A percentile compares a stretch with the other conserved stretches of the same genome.
phyloP scores from a whole-genome alignment of 2,113 vertebrate genomes.

The Carassius carassius region DNA sequence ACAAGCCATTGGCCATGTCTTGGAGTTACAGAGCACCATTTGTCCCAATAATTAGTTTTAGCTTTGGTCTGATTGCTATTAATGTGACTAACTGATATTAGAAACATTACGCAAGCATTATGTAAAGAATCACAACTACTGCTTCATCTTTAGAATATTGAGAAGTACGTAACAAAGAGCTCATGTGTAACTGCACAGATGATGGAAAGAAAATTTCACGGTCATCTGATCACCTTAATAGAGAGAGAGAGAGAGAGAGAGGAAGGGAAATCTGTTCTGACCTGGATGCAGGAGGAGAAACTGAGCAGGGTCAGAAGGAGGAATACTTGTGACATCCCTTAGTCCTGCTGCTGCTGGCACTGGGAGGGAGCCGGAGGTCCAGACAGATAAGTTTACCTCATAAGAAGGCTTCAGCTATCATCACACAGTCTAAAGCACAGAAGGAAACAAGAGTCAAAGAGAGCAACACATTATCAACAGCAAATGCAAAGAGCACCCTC shows the following conservation, averaged over 20 bases:
- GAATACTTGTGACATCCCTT: slow-evolving; percentile 72
- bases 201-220: background rate
- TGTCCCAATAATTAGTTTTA: background rate
- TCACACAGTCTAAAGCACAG: slow-evolving; percentile 37
- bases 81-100: background rate
- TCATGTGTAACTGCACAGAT: background rate
- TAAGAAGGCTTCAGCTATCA: slow-evolving; percentile 38
- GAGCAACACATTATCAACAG: slow-evolving; percentile 6
- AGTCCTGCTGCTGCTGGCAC: slow-evolving; percentile 19
- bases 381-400: slow-evolving; percentile 48
- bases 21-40: background rate
- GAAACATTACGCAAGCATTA: background rate
- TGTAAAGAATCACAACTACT: background rate
- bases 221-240: background rate
- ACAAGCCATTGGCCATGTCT: background rate
- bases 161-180: background rate
- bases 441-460: slow-evolving; percentile 17
- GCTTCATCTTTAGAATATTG: background rate
- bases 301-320: slow-evolving; percentile 61
- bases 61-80: background rate
- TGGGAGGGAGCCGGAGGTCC: slow-evolving; percentile 37
- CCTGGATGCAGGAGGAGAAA: slow-evolving; percentile 79
- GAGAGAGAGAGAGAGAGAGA: background rate
- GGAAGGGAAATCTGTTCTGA: slow-evolving; percentile 58
- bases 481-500: background rate